Percentiles rank a stretch among this genome's conserved stretches.
These are phyloP conservation scores for Pachyuromys duprasi DNA, from an alignment of 2,797 vertebrate genomes.

Conservation along the genomic window DNA sequence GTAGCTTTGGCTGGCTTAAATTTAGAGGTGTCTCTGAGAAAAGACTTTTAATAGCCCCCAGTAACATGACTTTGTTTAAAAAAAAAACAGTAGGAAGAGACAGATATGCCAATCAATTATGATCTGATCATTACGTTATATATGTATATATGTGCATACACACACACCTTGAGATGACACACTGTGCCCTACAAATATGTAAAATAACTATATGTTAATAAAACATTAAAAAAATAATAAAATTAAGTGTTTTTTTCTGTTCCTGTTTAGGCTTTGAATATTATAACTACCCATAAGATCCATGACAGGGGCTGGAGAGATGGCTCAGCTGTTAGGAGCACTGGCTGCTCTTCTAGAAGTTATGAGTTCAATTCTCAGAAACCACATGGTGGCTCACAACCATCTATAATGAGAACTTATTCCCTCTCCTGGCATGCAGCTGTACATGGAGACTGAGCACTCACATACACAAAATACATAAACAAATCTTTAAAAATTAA, in stretches of 20 bases:
- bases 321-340: no score
- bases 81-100: not conserved
- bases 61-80: no score
- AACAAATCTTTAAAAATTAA: no score
- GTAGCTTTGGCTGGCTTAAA: not conserved
- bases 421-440: no score
- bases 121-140: not conserved
- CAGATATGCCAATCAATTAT: not conserved
- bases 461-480: no score
- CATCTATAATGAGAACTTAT: no score
- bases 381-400: no score
- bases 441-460: no score
- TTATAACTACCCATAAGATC: not conserved
- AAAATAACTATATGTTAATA: not conserved
- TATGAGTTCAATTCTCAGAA: no score
- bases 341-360: no score
- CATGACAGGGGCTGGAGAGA: not conserved
- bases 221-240: not conserved
- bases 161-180: not conserved
- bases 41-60: not conserved
- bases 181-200: not conserved
- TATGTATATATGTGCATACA: not conserved
- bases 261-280: not conserved
- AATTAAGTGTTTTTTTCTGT: not conserved
- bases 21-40: not conserved